A percentile compares a stretch with the other conserved stretches of the same genome.
Evolutionary conservation across 2,888 invertebrate genomes (phyloP).

Genomic region (Scaptomyza parva): DNA sequence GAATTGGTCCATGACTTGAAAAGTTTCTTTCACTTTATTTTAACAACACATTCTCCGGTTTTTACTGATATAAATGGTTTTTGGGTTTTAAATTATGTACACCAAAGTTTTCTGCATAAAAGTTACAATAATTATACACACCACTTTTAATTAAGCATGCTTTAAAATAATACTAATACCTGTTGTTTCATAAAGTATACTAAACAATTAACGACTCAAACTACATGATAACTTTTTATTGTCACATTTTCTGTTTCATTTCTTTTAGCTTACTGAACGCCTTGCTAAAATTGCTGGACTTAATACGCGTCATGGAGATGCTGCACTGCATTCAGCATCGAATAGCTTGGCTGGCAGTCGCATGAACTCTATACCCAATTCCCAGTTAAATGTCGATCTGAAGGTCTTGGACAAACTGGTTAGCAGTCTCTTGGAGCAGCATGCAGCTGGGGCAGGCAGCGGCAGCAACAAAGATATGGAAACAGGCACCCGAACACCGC

Average conservation of each 20-base stretch:
- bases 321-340: slow-evolving; percentile 50
- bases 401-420: slow-evolving; percentile 88
- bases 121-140: no score
- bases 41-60: no score
- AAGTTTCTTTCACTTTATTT: no score
- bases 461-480: slow-evolving; percentile 30
- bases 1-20: no score
- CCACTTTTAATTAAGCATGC: no score
- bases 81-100: no score
- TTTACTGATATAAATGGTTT: no score
- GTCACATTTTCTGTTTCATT: background rate
- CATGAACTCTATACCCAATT: slow-evolving; percentile 81
- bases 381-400: slow-evolving; percentile 87
- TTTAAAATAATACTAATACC: no score
- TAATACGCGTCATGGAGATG: slow-evolving; percentile 60
- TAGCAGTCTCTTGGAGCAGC: slow-evolving; percentile 87
- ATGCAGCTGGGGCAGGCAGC: slow-evolving; percentile 43
- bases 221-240: background rate
- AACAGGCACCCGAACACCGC: slow-evolving; percentile 57
- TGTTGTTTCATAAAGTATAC: no score
- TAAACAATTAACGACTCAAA: no score
- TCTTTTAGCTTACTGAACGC: slow-evolving; percentile 81
- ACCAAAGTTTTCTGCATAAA: background rate
- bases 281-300: slow-evolving; percentile 82
- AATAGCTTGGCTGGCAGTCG: slow-evolving; percentile 69